These are phyloP conservation scores for Oithona nana DNA, from an alignment of 2,888 invertebrate genomes.

Conservation along the genomic window DNA sequence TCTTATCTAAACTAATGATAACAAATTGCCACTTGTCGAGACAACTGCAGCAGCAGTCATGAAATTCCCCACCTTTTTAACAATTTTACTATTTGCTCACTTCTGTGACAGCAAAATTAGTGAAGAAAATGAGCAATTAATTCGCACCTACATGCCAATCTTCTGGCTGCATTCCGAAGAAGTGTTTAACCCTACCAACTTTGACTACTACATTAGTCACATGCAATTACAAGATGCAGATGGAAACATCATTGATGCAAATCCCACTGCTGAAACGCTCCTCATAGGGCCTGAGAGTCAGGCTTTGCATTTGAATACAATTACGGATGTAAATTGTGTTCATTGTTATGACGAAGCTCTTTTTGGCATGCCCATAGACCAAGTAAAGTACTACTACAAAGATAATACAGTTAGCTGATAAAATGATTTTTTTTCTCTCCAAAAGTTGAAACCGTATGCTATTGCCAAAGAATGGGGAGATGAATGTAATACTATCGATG, in stretches of 20 bases:
- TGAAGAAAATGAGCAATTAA: not conserved
- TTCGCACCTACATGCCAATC: conserved; percentile 39
- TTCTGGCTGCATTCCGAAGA: conserved; percentile 46
- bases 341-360: conserved; percentile 6
- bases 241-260: not conserved
- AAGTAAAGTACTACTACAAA: conserved; percentile 7
- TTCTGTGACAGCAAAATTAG: not conserved
- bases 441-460: not conserved
- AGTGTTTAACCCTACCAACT: conserved; percentile 40
- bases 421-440: not conserved
- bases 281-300: not conserved
- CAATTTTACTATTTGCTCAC: not conserved
- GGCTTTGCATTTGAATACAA: not conserved
- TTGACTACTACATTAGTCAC: conserved; percentile 40
- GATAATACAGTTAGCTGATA: not conserved
- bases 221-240: conserved; percentile 25
- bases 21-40: too few relatives aligned
- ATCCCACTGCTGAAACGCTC: not conserved
- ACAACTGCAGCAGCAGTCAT: too few relatives aligned
- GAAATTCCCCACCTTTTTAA: not conserved
- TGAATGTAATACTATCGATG: conserved; percentile 30
- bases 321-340: not conserved
- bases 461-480: conserved; percentile 18
- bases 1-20: too few relatives aligned
- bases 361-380: conserved; percentile 16